Evolutionary conservation across 2,888 invertebrate species (phyloP).

Genomic region (Drosophila nr. perissopoda): DNA sequence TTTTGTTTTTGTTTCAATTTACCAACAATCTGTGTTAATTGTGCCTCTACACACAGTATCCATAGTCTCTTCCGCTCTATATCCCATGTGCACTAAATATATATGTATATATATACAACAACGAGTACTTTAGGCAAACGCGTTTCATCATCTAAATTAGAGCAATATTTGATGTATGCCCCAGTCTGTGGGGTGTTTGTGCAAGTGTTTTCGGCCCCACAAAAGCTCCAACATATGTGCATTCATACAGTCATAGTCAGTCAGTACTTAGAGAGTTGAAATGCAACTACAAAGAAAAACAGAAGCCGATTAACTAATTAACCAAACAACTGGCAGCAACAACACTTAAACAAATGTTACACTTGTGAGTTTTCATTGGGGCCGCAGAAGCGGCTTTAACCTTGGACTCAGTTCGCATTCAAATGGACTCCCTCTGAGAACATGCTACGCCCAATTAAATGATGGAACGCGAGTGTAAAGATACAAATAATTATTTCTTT

Average conservation of each 20-base stretch:
- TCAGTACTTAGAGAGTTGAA: constrained; percentile 7
- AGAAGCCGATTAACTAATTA: constrained; percentile 60
- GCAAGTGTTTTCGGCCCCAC: constrained; percentile 7
- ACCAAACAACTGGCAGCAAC: constrained; percentile 40
- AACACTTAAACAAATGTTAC: constrained; percentile 28
- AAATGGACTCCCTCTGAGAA: not conserved
- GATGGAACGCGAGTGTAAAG: not conserved
- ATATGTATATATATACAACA: not conserved
- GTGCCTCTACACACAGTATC: not conserved
- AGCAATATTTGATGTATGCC: not conserved
- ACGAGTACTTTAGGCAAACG: not conserved
- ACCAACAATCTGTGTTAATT: not conserved
- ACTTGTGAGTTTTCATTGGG: constrained; percentile 48
- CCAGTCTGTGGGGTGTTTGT: constrained; percentile 1
- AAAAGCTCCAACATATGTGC: constrained; percentile 1
- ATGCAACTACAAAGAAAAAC: constrained; percentile 32
- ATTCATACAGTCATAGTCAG: not conserved
- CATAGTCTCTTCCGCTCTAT: not conserved
- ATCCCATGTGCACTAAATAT: not conserved
- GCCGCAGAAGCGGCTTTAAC: constrained; percentile 8
- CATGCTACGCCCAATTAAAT: not conserved
- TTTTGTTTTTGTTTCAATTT: not conserved
- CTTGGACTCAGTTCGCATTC: constrained; percentile 17
- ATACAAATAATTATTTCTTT: not conserved
- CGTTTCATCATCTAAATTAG: not conserved